Evolutionary conservation across 2,113 vertebrate species (phyloP).

Genomic region (Xerus inauris): DNA sequence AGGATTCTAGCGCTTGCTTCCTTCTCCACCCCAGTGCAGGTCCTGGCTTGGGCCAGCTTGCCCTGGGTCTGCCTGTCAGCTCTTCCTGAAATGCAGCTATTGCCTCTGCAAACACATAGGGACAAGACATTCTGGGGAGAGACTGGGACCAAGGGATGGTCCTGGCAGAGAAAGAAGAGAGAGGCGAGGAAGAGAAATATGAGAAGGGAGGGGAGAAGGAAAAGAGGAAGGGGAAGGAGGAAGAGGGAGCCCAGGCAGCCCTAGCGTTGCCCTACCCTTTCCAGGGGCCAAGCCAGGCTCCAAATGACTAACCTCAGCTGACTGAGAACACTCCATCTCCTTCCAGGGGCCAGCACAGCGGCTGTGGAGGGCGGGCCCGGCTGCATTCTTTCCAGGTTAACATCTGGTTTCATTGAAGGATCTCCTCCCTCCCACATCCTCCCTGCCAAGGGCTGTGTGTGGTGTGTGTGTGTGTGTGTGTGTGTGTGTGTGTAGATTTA

Average conservation of each 20-base stretch:
- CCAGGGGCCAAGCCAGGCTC: background rate
- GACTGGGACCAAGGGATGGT: background rate
- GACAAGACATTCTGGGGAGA: background rate
- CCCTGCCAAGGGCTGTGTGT: background rate
- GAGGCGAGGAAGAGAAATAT: background rate
- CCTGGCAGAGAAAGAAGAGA: background rate
- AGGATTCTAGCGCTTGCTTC: background rate
- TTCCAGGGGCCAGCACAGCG: background rate
- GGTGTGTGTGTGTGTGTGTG: too few relatives aligned
- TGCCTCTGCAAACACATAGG: background rate
- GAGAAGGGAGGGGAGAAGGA: background rate
- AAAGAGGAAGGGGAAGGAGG: background rate
- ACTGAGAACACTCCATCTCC: background rate
- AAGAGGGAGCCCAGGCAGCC: background rate
- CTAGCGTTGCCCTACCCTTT: background rate
- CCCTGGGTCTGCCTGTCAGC: background rate
- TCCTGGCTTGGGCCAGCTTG: background rate
- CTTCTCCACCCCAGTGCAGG: background rate
- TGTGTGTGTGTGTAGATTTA: background rate
- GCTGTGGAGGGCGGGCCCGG: background rate
- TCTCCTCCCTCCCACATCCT: background rate
- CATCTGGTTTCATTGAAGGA: constrained; percentile 66
- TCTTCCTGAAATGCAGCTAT: background rate
- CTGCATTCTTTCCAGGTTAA: constrained; percentile 67
- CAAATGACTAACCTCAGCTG: constrained; percentile 45